Evolutionary conservation across 1,140 invertebrate species (phyloP).

Genomic region (Listronotus oregonensis): DNA sequence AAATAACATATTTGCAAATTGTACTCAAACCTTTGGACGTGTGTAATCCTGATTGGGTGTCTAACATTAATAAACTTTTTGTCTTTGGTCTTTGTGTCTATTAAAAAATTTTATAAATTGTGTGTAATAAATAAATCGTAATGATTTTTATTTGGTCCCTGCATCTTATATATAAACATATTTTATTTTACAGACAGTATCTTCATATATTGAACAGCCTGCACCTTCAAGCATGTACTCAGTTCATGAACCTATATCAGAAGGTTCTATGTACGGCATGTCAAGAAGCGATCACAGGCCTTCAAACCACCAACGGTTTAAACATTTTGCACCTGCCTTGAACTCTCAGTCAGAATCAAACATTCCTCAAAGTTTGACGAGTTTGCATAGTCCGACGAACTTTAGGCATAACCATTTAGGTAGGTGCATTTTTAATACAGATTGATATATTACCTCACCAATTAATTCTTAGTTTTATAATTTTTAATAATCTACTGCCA

Average conservation of each 20-base stretch:
- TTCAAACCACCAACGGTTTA: slow-evolving; percentile 41
- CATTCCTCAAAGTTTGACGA: slow-evolving; percentile 49
- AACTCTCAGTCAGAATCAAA: slow-evolving; percentile 55
- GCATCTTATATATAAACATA: no score
- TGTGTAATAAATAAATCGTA: no score
- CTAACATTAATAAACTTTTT: no score
- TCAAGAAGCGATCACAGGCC: slow-evolving; percentile 47
- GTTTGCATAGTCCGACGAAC: slow-evolving; percentile 48
- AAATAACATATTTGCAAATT: no score
- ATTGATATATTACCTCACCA: no score
- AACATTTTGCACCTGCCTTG: slow-evolving; percentile 39
- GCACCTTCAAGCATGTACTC: slow-evolving; percentile 51
- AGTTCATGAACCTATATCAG: slow-evolving; percentile 49
- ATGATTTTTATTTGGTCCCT: no score
- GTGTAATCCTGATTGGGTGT: no score
- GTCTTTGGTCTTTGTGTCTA: no score
- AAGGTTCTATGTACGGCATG: slow-evolving; percentile 43
- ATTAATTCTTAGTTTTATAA: no score
- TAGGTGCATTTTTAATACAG: slow-evolving; percentile 25
- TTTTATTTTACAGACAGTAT: slow-evolving; percentile 38
- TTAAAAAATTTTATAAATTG: no score
- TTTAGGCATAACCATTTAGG: slow-evolving; percentile 47
- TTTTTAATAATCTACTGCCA: no score
- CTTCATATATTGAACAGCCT: slow-evolving; percentile 44
- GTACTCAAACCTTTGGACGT: no score